phyloP scores from a whole-genome alignment of 1,140 invertebrate genomes.

The Teleopsis dalmanni region DNA sequence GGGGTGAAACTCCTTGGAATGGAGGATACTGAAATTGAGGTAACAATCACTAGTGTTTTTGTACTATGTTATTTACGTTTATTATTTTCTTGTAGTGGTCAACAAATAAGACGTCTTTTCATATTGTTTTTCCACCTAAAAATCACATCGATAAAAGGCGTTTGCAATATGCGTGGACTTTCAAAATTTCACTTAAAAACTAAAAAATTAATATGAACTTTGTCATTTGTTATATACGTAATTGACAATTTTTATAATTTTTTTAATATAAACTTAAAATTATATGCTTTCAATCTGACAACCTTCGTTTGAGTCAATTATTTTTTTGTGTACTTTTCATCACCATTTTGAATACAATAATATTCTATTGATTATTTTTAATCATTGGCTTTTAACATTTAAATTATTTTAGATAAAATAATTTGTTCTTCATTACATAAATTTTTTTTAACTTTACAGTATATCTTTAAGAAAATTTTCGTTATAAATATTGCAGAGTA shows the following conservation, averaged over 20 bases:
- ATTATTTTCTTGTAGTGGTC: constrained; percentile 23
- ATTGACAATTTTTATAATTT: neutral
- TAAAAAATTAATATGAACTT: neutral
- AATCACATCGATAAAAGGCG: constrained; percentile 33
- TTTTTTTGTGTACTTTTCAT: too few relatives aligned
- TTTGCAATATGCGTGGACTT: constrained; percentile 34
- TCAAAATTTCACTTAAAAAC: constrained; percentile 23
- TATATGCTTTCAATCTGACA: too few relatives aligned
- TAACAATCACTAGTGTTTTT: constrained; percentile 8
- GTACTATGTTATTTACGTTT: neutral
- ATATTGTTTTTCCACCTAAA: constrained; percentile 33
- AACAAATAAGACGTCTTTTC: constrained; percentile 16
- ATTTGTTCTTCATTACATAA: too few relatives aligned
- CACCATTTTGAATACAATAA: too few relatives aligned
- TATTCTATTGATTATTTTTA: too few relatives aligned
- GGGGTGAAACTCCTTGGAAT: constrained; percentile 22
- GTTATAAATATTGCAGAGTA: too few relatives aligned
- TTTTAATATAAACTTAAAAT: neutral
- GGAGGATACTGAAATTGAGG: constrained; percentile 23
- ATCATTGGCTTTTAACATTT: too few relatives aligned
- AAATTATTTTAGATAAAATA: too few relatives aligned
- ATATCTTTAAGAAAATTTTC: too few relatives aligned
- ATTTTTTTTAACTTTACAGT: too few relatives aligned
- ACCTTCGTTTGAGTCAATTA: too few relatives aligned
- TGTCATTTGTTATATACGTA: neutral